Conservation (phyloP, 2,797 vertebrate species). For the Phalloptychus januarius region DNA sequence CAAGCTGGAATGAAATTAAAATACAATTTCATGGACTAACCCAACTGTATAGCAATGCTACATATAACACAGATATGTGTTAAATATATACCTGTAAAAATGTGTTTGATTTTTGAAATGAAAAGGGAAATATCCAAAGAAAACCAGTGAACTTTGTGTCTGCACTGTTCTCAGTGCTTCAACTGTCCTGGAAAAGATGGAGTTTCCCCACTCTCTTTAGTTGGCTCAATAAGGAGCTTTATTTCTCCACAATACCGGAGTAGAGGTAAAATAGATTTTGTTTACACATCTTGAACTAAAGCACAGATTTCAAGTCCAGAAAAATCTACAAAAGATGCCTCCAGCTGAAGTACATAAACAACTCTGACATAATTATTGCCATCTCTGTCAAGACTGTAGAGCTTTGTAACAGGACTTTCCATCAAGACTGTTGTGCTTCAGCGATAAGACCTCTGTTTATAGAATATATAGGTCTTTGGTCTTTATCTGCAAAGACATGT, state of each 20-base stretch:
- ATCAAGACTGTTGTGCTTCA: constrained; percentile 1
- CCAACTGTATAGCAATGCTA: constrained; percentile 46
- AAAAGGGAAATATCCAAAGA: constrained; percentile 18
- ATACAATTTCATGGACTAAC: constrained; percentile 59
- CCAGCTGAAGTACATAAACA: constrained; percentile 25
- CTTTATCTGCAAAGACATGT: constrained; percentile 37
- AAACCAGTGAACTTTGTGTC: constrained; percentile 36
- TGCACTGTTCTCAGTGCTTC: constrained; percentile 16
- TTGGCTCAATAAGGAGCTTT: constrained; percentile 60
- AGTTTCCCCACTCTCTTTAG: constrained; percentile 56
- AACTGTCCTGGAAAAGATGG: constrained; percentile 44
- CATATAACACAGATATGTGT: constrained; percentile 47
- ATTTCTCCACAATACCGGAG: constrained; percentile 68
- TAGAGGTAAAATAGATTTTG: constrained; percentile 30
- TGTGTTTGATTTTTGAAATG: constrained; percentile 37
- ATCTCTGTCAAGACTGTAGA: constrained; percentile 34
- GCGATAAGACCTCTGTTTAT: constrained; percentile 16
- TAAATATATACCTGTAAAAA: constrained; percentile 41
- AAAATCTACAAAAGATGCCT: constrained; percentile 21
- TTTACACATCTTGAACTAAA: constrained; percentile 44
- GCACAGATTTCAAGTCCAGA: constrained; percentile 39
- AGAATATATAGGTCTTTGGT: constrained; percentile 36
- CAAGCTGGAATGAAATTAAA: constrained; percentile 59
- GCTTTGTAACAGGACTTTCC: constrained; percentile 29
- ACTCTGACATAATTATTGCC: constrained; percentile 34